Evolutionary conservation across 64 coral and sea anemone species (phyloP).

Genomic region (Acropora yongei): DNA sequence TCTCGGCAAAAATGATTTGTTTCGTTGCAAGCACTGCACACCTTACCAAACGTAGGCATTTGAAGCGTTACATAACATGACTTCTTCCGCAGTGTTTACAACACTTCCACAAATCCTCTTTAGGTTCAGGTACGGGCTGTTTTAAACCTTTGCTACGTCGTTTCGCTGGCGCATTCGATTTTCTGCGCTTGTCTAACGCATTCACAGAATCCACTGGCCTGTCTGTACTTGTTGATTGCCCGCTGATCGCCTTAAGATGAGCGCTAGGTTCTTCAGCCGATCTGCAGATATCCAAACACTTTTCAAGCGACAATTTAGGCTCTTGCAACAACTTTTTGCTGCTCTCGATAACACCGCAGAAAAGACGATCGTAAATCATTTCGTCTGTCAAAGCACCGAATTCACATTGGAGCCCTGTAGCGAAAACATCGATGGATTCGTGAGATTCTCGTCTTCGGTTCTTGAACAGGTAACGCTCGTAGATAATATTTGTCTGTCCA

Average conservation of each 20-base stretch:
- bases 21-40: neutral
- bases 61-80: neutral
- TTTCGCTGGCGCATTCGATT: conserved; percentile 6
- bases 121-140: neutral
- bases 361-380: conserved; percentile 2
- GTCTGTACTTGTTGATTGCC: neutral
- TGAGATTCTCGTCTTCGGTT: conserved; percentile 29
- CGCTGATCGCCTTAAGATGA: conserved; percentile 31
- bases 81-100: conserved; percentile 18
- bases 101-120: conserved; percentile 9
- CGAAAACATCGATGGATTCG: conserved; percentile 16
- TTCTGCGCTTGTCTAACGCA: neutral
- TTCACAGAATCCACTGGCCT: neutral
- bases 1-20: conserved; percentile 21
- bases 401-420: conserved; percentile 18
- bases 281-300: conserved; percentile 31
- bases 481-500: conserved; percentile 31
- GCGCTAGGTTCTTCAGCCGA: conserved; percentile 18
- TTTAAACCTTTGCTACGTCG: neutral
- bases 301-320: conserved; percentile 26
- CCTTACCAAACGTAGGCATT: conserved; percentile 8
- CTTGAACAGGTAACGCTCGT: conserved; percentile 25
- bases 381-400: conserved; percentile 25
- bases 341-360: neutral
- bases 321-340: conserved; percentile 11